Base-by-base conservation (phyloP, 2,888 invertebrate species). In the Pseudococcus viburni region DNA sequence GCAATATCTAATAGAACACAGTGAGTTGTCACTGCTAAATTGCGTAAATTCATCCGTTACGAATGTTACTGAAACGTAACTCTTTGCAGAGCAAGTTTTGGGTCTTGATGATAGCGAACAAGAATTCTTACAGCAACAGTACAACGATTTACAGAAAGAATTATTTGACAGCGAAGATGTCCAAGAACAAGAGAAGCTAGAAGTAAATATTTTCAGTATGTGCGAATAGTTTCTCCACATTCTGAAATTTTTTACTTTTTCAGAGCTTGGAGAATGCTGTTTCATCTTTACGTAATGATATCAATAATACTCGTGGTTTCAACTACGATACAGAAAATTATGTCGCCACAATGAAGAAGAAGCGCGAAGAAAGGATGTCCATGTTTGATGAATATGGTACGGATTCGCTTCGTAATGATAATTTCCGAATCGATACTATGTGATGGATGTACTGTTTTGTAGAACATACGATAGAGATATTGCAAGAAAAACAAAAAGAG, bases 141-240 rank as follows among this genome's bases (percentile, higher is more conserved):
- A 89, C 26, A 39, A 39, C 59, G 51, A 83, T 26, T 19, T 85
- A 19, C 88, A 89, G 68, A 85, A 84, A 42, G 87, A 89, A 84
- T 26, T 89, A 12, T 80, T 85, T 84, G 77, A 64, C 64, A 19
- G 88, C 11, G 51, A 42, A 85, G 89, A 89, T 55, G 42, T n/a
- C 42, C 88, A 89, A 8, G 89, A 89, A 77, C 86, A 89, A 85
- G 77, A 87, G 48, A 77, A 88, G 11, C 88, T 89, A 17, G 88
- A 89, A 84, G 89, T 89, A 46, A 46, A 9, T 42, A 11, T 3
- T 17, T 42, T 80, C 80, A 17, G 11, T 51, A 12, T 51, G 48
- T 51, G n/a, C n/a, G n/a, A 55, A n/a, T 3, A n/a, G n/a, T 9
- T 19, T 83, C 9, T 33, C 4, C 7, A 19, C 22, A 15, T 84